Evolutionary conservation across 1,140 invertebrate species (phyloP), one percentile per base, ranked within the genome.

Genomic region (Dendroctonus ponderosae): DNA sequence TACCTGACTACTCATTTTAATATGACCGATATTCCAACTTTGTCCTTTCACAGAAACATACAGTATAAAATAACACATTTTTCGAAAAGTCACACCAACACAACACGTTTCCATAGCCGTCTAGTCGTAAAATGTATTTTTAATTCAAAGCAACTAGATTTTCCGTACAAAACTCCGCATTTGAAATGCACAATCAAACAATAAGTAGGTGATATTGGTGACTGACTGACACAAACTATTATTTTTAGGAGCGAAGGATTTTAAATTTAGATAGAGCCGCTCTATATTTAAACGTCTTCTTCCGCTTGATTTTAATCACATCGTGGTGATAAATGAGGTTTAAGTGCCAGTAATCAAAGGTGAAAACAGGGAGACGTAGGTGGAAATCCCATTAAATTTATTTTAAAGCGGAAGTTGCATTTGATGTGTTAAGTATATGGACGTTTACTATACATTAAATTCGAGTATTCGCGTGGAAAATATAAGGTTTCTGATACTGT

Each of bases 281-380:
- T 61, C 65, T 61, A 67, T 39, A 52, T 67, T 67, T 67, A 67
- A 67, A 67, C 40, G 60, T 56, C 57, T 67, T 67, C 65, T 67
- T 67, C 65, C 65, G 58, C 50, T 61, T 46, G 9, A 38, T 59
- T 66, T 58, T 60, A 44, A 66, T 58, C 37, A 37, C 39, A 39
- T 15, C 37, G 43, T 15, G 42, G 50, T 41, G 49, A 59, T 57
- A 57, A 65, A 65, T 38, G 50, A 42, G 49, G 64, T 12, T 60
- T 52, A 52, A 62, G 60, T 52, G 50, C 58, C 58, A 11, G 37
- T 49, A 60, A 60, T 60, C 37, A 60, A 15, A 40, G 12, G 8
- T 44, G 12, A 44, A 15, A 44, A 26, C 43, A 40, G 41, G 11
- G 46, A 48, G 1, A 26, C 26, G 26, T 26, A 26, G 26, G 26